Evolutionary conservation across 2,888 invertebrate species (phyloP), one percentile per base, ranked within the genome.

Genomic region (Mesorhabditis sp.): DNA sequence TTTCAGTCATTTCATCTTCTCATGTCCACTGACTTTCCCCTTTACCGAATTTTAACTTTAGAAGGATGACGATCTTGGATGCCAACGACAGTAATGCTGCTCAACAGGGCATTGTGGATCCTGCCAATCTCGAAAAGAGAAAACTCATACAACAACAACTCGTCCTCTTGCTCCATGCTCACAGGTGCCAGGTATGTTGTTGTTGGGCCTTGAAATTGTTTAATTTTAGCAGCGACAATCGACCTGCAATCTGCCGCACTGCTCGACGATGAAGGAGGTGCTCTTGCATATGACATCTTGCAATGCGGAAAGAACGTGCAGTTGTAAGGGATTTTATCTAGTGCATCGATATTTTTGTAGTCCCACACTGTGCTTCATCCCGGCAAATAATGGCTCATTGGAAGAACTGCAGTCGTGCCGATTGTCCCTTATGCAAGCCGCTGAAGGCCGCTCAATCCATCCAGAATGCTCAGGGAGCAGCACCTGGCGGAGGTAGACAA

Each of bases 381-480:
- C 90, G 97, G 77, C 98, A 98, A 88, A 99, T 99, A 74, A 94
- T 99, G 76, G 92, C 93, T 76, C 98, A 99, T 87, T 99, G 98
- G 95, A 98, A 96, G 88, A 94, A 96, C 86, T 99, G 98, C 87
- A 91, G 91, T 71, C 90, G 95, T 76, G 91, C 90, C 81, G 97
- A 97, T 88, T 99, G 98, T 88, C 95, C 96, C 4, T 96, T 99
- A 43, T 99, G 98, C 88, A 91, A 93, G 86, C 98, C 98, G 3
- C 90, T 99, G 75, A 96, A 97, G 86, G 90, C 90, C 70, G 88
- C 92, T 67, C 91, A 91, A 82, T 90, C 90, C 28, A 91, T 68
- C 41, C 74, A 66, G 4, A 67, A 58, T 45, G 67, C 61, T 42
- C 13, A 43, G 6, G 41, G 66, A 43, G 44, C 43, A 7, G 66